phyloP scores from a whole-genome alignment of 2,888 invertebrate genomes.

The Invenusta paracnida region DNA sequence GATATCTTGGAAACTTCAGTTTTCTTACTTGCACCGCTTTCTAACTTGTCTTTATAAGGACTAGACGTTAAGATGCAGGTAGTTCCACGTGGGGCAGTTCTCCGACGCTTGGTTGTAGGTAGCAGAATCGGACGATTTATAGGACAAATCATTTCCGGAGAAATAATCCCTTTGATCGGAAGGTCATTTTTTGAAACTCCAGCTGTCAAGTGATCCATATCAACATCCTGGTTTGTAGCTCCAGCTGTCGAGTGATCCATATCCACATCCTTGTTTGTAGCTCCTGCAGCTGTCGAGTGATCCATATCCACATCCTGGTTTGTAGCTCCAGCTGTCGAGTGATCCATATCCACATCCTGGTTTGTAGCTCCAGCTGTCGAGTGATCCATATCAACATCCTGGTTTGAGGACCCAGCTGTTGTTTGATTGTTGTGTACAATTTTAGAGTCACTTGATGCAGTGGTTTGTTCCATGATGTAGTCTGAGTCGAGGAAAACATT shows the following conservation, averaged over 20 bases:
- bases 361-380: constrained; percentile 7
- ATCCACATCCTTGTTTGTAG: neutral
- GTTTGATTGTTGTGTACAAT: no score
- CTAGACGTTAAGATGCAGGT: constrained; percentile 20
- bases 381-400: constrained; percentile 7
- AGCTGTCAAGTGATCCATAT: neutral
- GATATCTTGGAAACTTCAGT: neutral
- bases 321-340: neutral
- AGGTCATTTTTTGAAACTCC: neutral
- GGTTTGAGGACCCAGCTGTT: neutral
- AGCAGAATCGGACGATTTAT: constrained; percentile 1
- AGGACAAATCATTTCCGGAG: constrained; percentile 10
- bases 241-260: constrained; percentile 16
- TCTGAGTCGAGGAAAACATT: neutral
- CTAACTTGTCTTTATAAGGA: neutral
- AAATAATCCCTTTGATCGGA: constrained; percentile 13
- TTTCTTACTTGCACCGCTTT: constrained; percentile 1
- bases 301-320: neutral
- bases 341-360: neutral
- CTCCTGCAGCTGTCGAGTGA: neutral
- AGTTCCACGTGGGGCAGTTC: no score
- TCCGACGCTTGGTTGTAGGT: no score
- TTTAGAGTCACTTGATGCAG: no score
- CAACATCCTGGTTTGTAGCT: neutral
- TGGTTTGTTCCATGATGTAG: constrained; percentile 21